phyloP scores from a whole-genome alignment of 2,113 vertebrate genomes.

The Indicator indicator region DNA sequence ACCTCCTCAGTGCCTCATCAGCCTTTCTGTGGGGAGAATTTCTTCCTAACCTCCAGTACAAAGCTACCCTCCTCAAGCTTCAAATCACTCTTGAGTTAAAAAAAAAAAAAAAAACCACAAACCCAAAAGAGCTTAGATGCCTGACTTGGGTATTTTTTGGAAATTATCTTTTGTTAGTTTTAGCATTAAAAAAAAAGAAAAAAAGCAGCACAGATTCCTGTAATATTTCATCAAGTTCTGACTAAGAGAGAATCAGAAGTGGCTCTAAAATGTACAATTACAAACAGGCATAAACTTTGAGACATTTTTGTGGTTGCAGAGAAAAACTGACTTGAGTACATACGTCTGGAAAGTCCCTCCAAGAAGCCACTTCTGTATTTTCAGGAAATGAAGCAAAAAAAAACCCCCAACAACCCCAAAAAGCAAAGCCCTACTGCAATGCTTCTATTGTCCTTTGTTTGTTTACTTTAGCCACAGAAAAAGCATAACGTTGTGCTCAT shows the following conservation, averaged over 20 bases:
- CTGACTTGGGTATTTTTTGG: neutral
- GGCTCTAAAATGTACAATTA: slow-evolving; percentile 46
- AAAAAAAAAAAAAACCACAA: neutral
- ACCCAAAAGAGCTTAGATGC: neutral
- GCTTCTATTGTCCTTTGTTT: slow-evolving; percentile 30
- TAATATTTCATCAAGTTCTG: slow-evolving; percentile 52
- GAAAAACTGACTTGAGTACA: slow-evolving; percentile 52
- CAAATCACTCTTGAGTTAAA: neutral
- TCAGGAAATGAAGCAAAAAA: slow-evolving; percentile 44
- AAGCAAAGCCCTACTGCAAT: neutral
- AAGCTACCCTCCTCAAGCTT: neutral
- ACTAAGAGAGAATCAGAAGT: slow-evolving; percentile 47
- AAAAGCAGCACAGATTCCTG: neutral
- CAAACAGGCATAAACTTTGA: slow-evolving; percentile 57
- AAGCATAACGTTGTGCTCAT: slow-evolving; percentile 12
- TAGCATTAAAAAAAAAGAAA: neutral
- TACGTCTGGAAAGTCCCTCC: slow-evolving; percentile 58
- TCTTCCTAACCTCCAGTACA: too few species aligned
- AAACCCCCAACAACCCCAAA: too few species aligned
- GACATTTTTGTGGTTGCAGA: slow-evolving; percentile 65
- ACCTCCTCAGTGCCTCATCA: too few species aligned
- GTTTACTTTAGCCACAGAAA: slow-evolving; percentile 28
- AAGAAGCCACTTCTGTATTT: slow-evolving; percentile 66
- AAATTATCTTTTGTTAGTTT: slow-evolving; percentile 25
- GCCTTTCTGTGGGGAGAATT: too few species aligned